These are phyloP conservation scores for Battus philenor DNA, from an alignment of 1,140 invertebrate genomes.

Conservation along the genomic window DNA sequence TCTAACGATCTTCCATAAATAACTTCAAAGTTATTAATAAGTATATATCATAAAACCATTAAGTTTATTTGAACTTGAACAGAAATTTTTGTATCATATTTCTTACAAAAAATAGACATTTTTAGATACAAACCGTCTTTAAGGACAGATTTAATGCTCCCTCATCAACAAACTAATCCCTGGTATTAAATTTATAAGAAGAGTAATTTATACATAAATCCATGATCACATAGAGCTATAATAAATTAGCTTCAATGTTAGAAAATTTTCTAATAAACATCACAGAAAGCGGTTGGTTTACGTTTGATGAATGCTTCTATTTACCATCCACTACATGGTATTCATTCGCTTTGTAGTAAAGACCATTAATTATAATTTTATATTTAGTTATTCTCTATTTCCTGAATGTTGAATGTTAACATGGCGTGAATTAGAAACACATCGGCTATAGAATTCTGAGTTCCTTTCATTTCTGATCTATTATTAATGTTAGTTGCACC, in stretches of 20 bases:
- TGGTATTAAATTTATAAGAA: too few relatives aligned
- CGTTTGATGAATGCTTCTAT: slow-evolving; percentile 20
- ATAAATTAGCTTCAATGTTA: slow-evolving; percentile 24
- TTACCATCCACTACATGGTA: slow-evolving; percentile 9
- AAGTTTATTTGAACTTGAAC: too few relatives aligned
- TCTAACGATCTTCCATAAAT: slow-evolving; percentile 4
- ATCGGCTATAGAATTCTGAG: too few relatives aligned
- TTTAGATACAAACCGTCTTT: too few relatives aligned
- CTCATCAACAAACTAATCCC: too few relatives aligned
- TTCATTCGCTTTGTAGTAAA: slow-evolving; percentile 7
- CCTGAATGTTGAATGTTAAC: slow-evolving; percentile 10
- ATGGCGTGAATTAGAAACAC: slow-evolving; percentile 10
- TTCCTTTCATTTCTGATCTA: slow-evolving; percentile 4
- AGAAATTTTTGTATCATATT: too few relatives aligned
- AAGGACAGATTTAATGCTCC: too few relatives aligned
- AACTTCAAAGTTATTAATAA: not conserved
- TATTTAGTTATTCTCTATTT: slow-evolving; percentile 13
- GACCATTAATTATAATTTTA: slow-evolving; percentile 11
- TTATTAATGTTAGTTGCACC: slow-evolving; percentile 6
- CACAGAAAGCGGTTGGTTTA: slow-evolving; percentile 22
- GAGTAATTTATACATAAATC: too few relatives aligned
- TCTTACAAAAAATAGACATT: too few relatives aligned
- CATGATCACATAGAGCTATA: too few relatives aligned
- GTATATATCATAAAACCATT: too few relatives aligned
- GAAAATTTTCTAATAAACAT: slow-evolving; percentile 28